Base-by-base conservation (phyloP, 2,797 vertebrate species). In the Cossypha dichroa region DNA sequence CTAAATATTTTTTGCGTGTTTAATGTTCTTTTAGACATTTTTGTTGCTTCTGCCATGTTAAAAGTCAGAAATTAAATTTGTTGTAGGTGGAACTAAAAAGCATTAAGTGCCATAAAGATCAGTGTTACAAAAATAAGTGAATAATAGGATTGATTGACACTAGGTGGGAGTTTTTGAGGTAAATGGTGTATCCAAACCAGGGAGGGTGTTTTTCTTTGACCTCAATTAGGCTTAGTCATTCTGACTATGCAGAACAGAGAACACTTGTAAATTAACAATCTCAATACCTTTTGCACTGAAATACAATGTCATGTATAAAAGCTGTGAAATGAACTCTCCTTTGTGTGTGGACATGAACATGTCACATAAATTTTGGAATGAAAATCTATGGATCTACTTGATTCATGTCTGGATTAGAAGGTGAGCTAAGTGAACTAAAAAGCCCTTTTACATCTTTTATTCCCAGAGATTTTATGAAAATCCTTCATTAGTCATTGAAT, bases 101-200 rank as follows among this genome's bases (percentile, higher is more conserved):
- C 22, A 68, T 46, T 91, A 79, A 29, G 18, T 62, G 43, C 12
- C 34, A 73, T 28, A 87, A 79, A 54, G 29, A 49, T 75, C 21
- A 54, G 9, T 45, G 22, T 26, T 48, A 34, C 18, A 93, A 72
- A 92, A 91, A 72, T 82, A 74, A 75, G 26, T 64, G 55, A 82
- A 33, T 79, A 78, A 23, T 68, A 64, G 13, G 4, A 56, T 52
- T 78, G 70, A 85, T 14, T 49, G 36, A 16, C 51, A 56, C 38
- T 49, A 72, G 13, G 36, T 91, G n/a, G 66, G 54, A 93, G 29
- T 7, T 88, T 79, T 58, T 54, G 14, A 45, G 6, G 25, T 12
- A 91, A 85, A 48, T 14, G 10, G 1, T 40, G 3, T 48, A 81
- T 56, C 59, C 23, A 79, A 79, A 64, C 8, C 14, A 70, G 15